Conservation (phyloP, 23 tunicate species). For the Aplidium turbinatum region DNA sequence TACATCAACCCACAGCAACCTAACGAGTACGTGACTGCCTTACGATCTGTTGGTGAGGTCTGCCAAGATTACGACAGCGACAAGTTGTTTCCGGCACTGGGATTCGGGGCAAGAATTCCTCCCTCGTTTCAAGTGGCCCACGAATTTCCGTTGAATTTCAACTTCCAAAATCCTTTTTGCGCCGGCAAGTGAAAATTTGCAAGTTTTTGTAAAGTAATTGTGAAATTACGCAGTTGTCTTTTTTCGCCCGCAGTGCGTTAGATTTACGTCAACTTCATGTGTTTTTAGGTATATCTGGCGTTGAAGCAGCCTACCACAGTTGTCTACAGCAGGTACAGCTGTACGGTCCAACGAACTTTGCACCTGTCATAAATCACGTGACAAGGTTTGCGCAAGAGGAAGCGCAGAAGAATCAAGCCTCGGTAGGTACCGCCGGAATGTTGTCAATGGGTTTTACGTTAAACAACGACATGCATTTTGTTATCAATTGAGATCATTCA, state of each 20-base stretch:
- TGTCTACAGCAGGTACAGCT: conserved; percentile 47
- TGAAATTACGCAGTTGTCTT: too few species aligned
- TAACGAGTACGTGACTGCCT: conserved; percentile 64
- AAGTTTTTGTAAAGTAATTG: not conserved
- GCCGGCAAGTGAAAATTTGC: conserved; percentile 25
- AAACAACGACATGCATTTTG: too few species aligned
- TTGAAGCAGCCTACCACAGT: conserved; percentile 57
- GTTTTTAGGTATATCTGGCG: conserved; percentile 57
- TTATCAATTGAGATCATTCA: too few species aligned
- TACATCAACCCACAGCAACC: conserved; percentile 54
- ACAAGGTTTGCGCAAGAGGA: conserved; percentile 63
- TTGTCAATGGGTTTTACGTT: too few species aligned
- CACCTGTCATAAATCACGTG: conserved; percentile 89
- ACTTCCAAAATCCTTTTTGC: conserved; percentile 76
- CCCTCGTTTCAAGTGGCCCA: conserved; percentile 50
- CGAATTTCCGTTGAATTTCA: conserved; percentile 81
- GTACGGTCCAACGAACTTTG: conserved; percentile 78
- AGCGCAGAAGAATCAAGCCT: conserved; percentile 26
- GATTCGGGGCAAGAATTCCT: conserved; percentile 85
- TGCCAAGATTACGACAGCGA: conserved; percentile 89
- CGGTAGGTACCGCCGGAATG: conserved; percentile 1
- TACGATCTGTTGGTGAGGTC: conserved; percentile 71
- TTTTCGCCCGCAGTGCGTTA: not conserved
- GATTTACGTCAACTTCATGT: not conserved
- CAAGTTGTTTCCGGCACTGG: conserved; percentile 80